Evolutionary conservation across 2,797 vertebrate species (phyloP).

Genomic region (Acanthurus lineatus): DNA sequence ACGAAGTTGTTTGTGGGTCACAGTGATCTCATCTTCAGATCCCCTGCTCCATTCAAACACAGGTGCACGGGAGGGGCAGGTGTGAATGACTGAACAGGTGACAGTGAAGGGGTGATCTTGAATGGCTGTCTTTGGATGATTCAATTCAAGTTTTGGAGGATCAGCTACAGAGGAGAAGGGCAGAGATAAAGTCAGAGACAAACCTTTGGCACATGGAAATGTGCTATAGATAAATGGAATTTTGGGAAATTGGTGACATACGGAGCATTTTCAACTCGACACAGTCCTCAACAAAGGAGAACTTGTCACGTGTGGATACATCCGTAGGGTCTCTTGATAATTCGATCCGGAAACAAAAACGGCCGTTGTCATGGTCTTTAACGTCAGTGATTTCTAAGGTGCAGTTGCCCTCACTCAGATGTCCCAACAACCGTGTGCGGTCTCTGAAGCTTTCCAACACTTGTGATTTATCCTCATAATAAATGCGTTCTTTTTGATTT

Average conservation of each 20-base stretch:
- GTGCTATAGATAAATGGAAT: neutral
- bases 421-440: conserved; percentile 70
- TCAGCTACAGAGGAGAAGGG: conserved; percentile 31
- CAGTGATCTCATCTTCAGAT: fast-evolving
- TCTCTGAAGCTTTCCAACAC: conserved; percentile 49
- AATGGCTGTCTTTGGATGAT: fast-evolving
- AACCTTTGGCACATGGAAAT: neutral
- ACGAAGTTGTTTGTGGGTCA: conserved; percentile 21
- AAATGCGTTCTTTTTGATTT: fast-evolving
- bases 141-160: neutral
- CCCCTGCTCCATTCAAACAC: conserved; percentile 67
- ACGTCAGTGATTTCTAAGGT: conserved; percentile 65
- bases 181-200: neutral
- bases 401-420: conserved; percentile 67
- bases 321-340: fast-evolving
- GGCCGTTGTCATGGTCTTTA: conserved; percentile 67
- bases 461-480: fast-evolving
- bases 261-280: conserved; percentile 36
- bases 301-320: neutral
- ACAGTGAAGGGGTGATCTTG: conserved; percentile 46
- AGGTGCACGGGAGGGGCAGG: conserved; percentile 66
- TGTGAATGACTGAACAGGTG: conserved; percentile 72
- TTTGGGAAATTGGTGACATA: conserved; percentile 38
- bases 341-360: conserved; percentile 77
- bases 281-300: conserved; percentile 68